A percentile compares a stretch with the other conserved stretches of the same genome.
Conservation (phyloP, 2,888 invertebrate species). For the Tryphoninae sp. region DNA sequence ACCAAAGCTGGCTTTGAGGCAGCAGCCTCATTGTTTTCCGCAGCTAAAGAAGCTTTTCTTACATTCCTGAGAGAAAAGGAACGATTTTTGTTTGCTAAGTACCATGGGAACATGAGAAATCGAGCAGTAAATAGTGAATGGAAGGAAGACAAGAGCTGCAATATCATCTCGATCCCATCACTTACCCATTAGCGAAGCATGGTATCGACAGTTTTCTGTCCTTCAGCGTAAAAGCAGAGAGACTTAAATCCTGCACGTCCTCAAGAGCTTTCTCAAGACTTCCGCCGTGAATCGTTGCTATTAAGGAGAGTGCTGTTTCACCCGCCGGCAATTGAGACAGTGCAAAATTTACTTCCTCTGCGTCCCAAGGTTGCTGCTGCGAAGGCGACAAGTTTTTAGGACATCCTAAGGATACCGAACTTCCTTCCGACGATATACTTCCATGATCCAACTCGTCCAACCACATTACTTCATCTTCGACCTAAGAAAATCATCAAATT, state of each 20-base stretch:
- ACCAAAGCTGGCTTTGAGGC: conserved; percentile 80
- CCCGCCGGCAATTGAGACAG: conserved; percentile 76
- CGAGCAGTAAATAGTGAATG: not conserved
- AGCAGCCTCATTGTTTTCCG: conserved; percentile 71
- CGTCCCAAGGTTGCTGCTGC: conserved; percentile 73
- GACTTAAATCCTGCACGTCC: conserved; percentile 65
- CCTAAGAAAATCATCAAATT: conserved; percentile 42
- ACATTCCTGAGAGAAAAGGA: conserved; percentile 66
- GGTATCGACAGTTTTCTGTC: conserved; percentile 64
- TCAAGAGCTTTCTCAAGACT: conserved; percentile 67
- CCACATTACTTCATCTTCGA: conserved; percentile 72
- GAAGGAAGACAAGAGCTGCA: not conserved
- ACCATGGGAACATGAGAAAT: not conserved
- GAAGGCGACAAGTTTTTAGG: conserved; percentile 68
- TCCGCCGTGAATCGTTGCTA: conserved; percentile 71
- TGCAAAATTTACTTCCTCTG: conserved; percentile 73
- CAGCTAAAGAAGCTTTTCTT: conserved; percentile 70
- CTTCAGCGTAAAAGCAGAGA: conserved; percentile 55
- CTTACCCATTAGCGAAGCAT: conserved; percentile 69
- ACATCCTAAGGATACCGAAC: conserved; percentile 69
- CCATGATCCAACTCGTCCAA: conserved; percentile 70
- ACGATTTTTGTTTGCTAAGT: not conserved
- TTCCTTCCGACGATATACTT: conserved; percentile 76
- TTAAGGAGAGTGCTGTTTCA: conserved; percentile 70
- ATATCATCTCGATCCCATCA: not conserved